These are phyloP conservation scores for Myotis lucifugus DNA, from an alignment of 2,113 vertebrate genomes.

Conservation along the genomic window DNA sequence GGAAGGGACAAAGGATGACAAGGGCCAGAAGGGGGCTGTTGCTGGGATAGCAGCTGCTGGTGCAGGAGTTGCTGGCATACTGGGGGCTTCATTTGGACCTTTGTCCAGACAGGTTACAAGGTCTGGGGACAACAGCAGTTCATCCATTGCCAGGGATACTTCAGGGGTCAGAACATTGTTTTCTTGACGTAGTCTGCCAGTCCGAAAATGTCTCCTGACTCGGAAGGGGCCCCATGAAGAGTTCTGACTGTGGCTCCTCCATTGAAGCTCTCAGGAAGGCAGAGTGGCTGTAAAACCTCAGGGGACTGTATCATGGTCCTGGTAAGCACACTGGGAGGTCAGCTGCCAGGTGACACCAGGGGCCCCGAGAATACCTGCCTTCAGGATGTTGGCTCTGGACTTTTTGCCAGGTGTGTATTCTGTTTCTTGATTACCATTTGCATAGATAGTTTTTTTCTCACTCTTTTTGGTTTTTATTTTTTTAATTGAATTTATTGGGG, in stretches of 20 bases:
- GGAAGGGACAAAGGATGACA: slow-evolving; percentile 85
- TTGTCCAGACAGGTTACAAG: background rate
- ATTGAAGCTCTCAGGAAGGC: slow-evolving; percentile 42
- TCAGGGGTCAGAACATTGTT: slow-evolving; percentile 30
- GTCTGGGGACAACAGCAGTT: background rate
- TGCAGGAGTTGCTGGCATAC: background rate
- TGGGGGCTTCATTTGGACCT: background rate
- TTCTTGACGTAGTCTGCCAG: slow-evolving; percentile 82
- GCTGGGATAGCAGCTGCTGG: background rate
- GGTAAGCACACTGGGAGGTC: no score
- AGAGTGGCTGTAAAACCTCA: background rate
- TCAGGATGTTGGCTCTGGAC: no score
- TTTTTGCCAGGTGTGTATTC: no score
- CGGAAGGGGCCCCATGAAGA: slow-evolving; percentile 68
- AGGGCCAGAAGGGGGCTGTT: slow-evolving; percentile 76
- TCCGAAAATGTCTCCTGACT: slow-evolving; percentile 87
- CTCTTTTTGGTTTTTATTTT: no score
- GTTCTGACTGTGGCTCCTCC: slow-evolving; percentile 61
- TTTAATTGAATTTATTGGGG: no score
- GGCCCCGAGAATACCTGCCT: no score
- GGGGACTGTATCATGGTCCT: no score
- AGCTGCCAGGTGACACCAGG: no score
- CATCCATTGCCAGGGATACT: background rate
- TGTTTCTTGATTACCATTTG: no score
- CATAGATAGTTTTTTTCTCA: no score